phyloP scores from a whole-genome alignment of 1,140 invertebrate species.

The Penaeus japonicus region DNA sequence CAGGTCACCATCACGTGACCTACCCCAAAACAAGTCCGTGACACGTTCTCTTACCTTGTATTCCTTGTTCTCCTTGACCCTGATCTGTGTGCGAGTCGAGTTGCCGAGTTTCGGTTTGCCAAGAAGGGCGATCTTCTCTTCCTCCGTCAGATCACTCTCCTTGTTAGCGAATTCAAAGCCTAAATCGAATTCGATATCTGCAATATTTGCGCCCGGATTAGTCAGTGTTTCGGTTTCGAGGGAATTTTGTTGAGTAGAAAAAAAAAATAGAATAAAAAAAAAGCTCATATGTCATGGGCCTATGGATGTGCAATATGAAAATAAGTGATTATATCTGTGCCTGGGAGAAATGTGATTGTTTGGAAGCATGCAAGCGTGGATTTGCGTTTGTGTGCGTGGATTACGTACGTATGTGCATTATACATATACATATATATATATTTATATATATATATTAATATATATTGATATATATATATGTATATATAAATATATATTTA shows the following conservation, averaged over 20 bases:
- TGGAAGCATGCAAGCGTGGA: neutral
- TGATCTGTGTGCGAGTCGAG: conserved; percentile 80
- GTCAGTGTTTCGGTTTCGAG: too few species aligned
- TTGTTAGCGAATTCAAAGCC: conserved; percentile 61
- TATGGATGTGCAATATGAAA: neutral
- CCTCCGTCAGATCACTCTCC: conserved; percentile 70
- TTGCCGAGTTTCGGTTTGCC: conserved; percentile 91
- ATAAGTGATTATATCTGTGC: neutral
- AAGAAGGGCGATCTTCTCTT: conserved; percentile 89
- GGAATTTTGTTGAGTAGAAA: too few species aligned
- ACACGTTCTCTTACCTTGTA: conserved; percentile 82
- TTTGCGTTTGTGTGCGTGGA: neutral
- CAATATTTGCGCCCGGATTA: neutral
- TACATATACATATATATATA: neutral
- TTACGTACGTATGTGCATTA: neutral
- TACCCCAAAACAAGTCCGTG: neutral
- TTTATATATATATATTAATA: neutral
- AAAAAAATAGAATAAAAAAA: too few species aligned
- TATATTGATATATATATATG: neutral
- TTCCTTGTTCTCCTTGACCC: conserved; percentile 96
- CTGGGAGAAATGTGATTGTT: neutral
- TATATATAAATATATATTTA: neutral
- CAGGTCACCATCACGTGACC: neutral
- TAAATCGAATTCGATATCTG: conserved; percentile 51
- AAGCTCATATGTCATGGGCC: too few species aligned